These are phyloP conservation scores for Eciton burchellii DNA, from an alignment of 1,140 invertebrate species.

Conservation along the genomic window DNA sequence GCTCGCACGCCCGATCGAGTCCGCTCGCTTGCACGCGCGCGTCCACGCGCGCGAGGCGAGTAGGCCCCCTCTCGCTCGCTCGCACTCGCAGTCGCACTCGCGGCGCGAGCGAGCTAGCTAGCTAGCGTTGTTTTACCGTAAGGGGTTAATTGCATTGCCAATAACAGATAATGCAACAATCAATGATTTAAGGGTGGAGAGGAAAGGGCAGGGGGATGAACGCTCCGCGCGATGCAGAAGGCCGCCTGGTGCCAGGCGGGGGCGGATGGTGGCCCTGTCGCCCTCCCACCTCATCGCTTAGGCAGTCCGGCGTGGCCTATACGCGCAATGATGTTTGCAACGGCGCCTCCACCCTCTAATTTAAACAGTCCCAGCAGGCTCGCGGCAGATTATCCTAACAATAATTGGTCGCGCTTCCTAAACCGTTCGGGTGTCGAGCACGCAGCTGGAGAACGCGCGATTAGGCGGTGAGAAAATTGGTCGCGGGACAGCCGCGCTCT, in stretches of 20 bases:
- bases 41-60: constrained; percentile 32
- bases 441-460: constrained; percentile 77
- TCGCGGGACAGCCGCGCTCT: constrained; percentile 34
- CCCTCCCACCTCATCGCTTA: constrained; percentile 53
- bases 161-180: constrained; percentile 86
- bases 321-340: constrained; percentile 76
- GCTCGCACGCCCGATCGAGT: constrained; percentile 31
- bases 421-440: constrained; percentile 73
- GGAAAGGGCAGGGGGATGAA: constrained; percentile 25
- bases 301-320: constrained; percentile 59
- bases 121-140: constrained; percentile 82
- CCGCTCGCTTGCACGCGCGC: constrained; percentile 27
- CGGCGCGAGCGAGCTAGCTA: constrained; percentile 51
- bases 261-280: constrained; percentile 30
- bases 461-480: constrained; percentile 66
- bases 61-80: constrained; percentile 18
- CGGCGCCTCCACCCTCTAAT: constrained; percentile 77
- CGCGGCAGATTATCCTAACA: constrained; percentile 82
- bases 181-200: constrained; percentile 83
- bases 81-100: constrained; percentile 50
- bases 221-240: constrained; percentile 27
- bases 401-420: constrained; percentile 80
- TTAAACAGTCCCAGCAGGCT: constrained; percentile 83
- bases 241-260: neutral
- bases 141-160: constrained; percentile 85